Evolutionary conservation across 92 coral and sea anemone species (phyloP), one percentile per base, ranked within the genome.

Genomic region (Porites lobata): DNA sequence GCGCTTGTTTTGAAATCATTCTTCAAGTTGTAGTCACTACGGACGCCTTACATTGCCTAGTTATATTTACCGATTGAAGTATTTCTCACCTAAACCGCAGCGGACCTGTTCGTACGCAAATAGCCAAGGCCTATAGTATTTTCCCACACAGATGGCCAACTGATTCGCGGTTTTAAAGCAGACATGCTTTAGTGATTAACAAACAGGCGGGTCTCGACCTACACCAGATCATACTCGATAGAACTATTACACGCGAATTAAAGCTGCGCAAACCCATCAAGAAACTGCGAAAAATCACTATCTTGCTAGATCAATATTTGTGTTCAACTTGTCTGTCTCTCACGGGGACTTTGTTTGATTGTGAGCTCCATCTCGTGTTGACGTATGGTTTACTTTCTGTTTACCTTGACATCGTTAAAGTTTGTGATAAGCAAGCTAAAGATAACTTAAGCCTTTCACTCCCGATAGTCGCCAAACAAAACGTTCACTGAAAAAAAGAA

Each of bases 121-220:
- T 26, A 12, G 13, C 8, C 50, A 50, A 51, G 56, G 58, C 74
- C 85, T 69, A 17, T 81, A 5, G 56, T 56, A 76, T 50, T 65
- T 79, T 80, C 86, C 69, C 69, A 81, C 86, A 70, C 38, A 82
- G 76, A 68, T 71, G 86, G 86, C 57, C 50, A 56, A 26, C 50
- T 53, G 65, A 32, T 29, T 69, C 47, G 85, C 20, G 85, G 85
- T 71, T 70, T 69, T 69, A 12, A 18, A 66, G 17, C 78, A 82
- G 86, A 70, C 86, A 72, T 15, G n/a, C 78, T 69, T 69, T 69
- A 24, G 52, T 57, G 86, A 82, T 82, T 52, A 70, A 29, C 54
- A 76, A 51, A n/a, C 54, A 69, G 69, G 26, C 66, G 52, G 26
- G 65, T 19, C 47, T 32, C 78, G 58, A 54, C 77, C 10, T 63